phyloP scores from a whole-genome alignment of 2,113 vertebrate species.

The Monarcha castaneiventris region DNA sequence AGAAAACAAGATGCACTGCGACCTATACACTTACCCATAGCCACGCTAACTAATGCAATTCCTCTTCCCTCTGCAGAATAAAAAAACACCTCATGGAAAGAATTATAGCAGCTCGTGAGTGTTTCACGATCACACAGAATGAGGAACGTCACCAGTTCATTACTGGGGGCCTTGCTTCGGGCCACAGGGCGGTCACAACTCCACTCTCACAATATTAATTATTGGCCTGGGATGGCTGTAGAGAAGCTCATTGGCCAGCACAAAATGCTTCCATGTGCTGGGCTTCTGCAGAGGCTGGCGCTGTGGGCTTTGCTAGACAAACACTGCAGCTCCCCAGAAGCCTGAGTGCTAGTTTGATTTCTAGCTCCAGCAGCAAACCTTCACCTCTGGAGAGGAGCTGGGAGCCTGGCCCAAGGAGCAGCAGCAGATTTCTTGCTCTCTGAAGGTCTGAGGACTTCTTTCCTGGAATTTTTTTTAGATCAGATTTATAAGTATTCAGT shows the following conservation, averaged over 20 bases:
- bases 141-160: not conserved
- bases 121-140: not conserved
- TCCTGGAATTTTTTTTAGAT: not conserved
- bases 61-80: not conserved
- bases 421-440: not conserved
- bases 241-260: not conserved
- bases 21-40: not conserved
- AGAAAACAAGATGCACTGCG: not conserved
- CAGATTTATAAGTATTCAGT: not conserved
- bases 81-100: not conserved
- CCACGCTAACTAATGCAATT: not conserved
- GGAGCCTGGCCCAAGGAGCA: not conserved
- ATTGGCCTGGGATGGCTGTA: not conserved
- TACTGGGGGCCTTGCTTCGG: not conserved
- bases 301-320: not conserved
- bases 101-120: not conserved
- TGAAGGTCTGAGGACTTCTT: not conserved
- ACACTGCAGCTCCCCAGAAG: not conserved
- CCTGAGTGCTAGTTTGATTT: not conserved
- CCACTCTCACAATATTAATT: not conserved
- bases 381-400: not conserved
- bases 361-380: not conserved
- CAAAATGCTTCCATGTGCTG: slow-evolving; percentile 21
- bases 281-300: not conserved
- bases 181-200: not conserved